Base-by-base conservation (phyloP, 2,113 vertebrate species). In the Hippocampus mohnikei region DNA sequence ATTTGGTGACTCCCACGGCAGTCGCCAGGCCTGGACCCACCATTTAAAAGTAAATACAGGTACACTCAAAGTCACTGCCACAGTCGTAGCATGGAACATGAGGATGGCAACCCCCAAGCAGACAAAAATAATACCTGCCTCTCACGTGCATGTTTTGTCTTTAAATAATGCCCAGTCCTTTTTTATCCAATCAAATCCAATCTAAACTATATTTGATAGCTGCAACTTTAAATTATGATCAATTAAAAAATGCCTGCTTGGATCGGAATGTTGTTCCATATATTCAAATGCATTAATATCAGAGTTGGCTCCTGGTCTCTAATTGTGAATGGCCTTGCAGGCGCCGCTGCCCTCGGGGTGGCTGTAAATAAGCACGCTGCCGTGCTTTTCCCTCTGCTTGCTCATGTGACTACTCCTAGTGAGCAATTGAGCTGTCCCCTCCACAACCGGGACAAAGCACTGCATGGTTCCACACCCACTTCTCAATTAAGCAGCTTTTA, bases 401-500 rank as follows among this genome's bases (percentile, higher is more conserved):
- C 10, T 7, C 0, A 42, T 86, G 82, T 67, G 76, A 64, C 70
- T 3, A 25, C 25, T 76, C 71, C 74, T 58, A 67, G 69, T 67
- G 73, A 79, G 73, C 41, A 41, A 72, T 56, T 63, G 71, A 76
- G 70, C 65, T 33, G 58, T 18, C 15, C 67, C 58, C 81, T 9
- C 25, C 33, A 77, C 75, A 58, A 65, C 66, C 75, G 79, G 87
- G 88, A 89, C 78, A 70, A 80, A 75, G 85, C 72, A 64, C 79
- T 21, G 29, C 76, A 80, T 78, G 52, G 55, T 75, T 77, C 76
- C 27, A 71, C n/a, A 48, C 79, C 81, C 76, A 78, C 68, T 82
- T 84, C 60, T 84, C 83, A 86, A 86, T 84, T 84, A 89, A 84
- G 83, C 77, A 53, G 81, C 86, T 88, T 86, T 87, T 73, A 79